Evolutionary conservation across 1,140 invertebrate genomes (phyloP), one percentile per base, ranked within the genome.

Genomic region (Epicauta chinensis): DNA sequence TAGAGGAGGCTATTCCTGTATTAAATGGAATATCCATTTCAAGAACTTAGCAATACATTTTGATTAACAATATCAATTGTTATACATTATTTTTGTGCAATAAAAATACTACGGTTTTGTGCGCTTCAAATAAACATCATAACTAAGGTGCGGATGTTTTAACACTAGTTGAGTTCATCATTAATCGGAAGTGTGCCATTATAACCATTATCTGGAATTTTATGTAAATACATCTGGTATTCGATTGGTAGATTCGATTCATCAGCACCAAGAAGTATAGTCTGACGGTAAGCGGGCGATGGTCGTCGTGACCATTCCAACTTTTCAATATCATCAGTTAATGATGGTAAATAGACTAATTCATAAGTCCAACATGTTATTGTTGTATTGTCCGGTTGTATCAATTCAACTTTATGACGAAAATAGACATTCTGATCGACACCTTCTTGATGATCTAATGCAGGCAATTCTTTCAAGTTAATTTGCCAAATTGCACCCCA

Each of bases 401-500:
- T 55, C 15, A 90, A 71, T 17, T 78, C 69, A 2, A 88, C 79
- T 36, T 74, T 71, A 55, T 86, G 70, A 16, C 79, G 71, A 65
- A 77, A 77, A 64, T 91, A 91, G 51, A 85, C 75, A 34, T 81
- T 79, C 15, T 77, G 64, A 16, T 77, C 69, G 1, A 89, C 86
- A 47, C 83, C 83, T 79, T 90, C 87, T 74, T 91, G 87, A 49
- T 80, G 84, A 65, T 11, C 74, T 73, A 32, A 37, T 17, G 55
- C 7, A 40, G 37, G 16, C n/a, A 29, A n/a, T 39, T 16, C 15
- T 14, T 37, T 23, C 38, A 41, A 34, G 30, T 23, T 23, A 23
- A 23, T 23, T 23, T 23, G 78, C 88, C 89, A 93, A 37, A 93
- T 67, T 31, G 84, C 81, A 31, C 89, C 89, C 83, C 85, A 92